phyloP scores from a whole-genome alignment of 2,797 vertebrate species.

The Leuciscus waleckii region DNA sequence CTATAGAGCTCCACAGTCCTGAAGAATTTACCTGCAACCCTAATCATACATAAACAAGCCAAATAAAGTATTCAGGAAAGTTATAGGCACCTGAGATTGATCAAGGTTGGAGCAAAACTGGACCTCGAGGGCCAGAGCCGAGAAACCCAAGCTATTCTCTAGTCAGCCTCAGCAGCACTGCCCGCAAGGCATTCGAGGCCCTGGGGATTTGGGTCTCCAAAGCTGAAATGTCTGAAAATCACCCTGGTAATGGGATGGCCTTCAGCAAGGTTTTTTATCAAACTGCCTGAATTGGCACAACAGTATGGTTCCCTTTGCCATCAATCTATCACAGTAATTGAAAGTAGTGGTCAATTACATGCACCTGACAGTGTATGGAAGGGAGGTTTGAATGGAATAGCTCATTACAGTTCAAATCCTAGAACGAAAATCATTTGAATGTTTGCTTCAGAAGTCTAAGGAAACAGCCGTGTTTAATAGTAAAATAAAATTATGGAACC shows the following conservation, averaged over 20 bases:
- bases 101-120: neutral
- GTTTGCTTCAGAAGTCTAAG: neutral
- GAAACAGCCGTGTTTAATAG: neutral
- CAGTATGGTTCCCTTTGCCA: conserved; percentile 41
- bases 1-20: neutral
- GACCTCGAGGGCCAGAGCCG: neutral
- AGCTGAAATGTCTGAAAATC: conserved; percentile 37
- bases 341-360: conserved; percentile 47
- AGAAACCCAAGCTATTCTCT: neutral
- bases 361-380: conserved; percentile 13
- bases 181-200: conserved; percentile 49
- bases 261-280: conserved; percentile 53
- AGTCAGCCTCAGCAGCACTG: neutral
- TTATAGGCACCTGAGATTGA: neutral
- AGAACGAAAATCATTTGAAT: neutral
- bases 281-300: conserved; percentile 50
- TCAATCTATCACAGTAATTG: conserved; percentile 52
- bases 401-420: conserved; percentile 11
- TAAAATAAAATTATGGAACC: neutral
- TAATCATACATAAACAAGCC: neutral
- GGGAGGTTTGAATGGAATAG: conserved; percentile 20
- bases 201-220: conserved; percentile 37
- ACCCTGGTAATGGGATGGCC: conserved; percentile 48
- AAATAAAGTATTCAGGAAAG: neutral
- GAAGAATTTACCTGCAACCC: neutral